Evolutionary conservation across 2,888 invertebrate species (phyloP).

Genomic region (Netelia melanura): DNA sequence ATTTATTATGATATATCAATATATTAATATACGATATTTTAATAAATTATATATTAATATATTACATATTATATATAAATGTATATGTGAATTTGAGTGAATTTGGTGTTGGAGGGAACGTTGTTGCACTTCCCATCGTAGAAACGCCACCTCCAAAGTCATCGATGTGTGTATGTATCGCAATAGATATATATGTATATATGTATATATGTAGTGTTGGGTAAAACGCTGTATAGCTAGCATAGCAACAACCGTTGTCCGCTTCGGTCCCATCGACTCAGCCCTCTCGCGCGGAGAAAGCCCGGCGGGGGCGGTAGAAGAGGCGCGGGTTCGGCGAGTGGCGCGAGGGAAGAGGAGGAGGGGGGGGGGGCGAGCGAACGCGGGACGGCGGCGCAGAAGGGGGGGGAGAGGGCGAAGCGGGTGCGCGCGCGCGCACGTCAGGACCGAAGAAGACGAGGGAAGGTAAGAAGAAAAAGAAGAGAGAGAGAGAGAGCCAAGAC

Average conservation of each 20-base stretch:
- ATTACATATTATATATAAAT: background rate
- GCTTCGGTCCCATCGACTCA: conserved; percentile 73
- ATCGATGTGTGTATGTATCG: conserved; percentile 21
- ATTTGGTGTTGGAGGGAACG: background rate
- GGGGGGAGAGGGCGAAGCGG: conserved; percentile 42
- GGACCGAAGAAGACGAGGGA: conserved; percentile 49
- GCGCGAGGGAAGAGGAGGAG: background rate
- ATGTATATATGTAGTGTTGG: conserved; percentile 1
- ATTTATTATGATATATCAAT: too few species aligned
- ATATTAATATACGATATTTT: too few species aligned
- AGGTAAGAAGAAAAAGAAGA: conserved; percentile 34
- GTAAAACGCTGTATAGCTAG: conserved; percentile 71
- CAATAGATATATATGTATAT: background rate
- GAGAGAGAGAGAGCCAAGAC: background rate
- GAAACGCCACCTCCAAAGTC: conserved; percentile 6
- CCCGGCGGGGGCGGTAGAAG: conserved; percentile 31
- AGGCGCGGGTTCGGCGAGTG: background rate
- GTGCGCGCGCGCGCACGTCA: conserved; percentile 47
- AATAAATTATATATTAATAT: too few species aligned
- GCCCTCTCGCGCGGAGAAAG: conserved; percentile 68
- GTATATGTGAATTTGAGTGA: background rate
- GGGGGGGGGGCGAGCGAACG: conserved; percentile 38
- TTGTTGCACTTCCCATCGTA: conserved; percentile 3
- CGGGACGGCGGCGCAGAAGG: conserved; percentile 52
- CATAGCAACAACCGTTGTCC: conserved; percentile 75